Evolutionary conservation across 2,113 vertebrate species (phyloP), one percentile per base, ranked within the genome.

Genomic region (Dromiciops gliroides): DNA sequence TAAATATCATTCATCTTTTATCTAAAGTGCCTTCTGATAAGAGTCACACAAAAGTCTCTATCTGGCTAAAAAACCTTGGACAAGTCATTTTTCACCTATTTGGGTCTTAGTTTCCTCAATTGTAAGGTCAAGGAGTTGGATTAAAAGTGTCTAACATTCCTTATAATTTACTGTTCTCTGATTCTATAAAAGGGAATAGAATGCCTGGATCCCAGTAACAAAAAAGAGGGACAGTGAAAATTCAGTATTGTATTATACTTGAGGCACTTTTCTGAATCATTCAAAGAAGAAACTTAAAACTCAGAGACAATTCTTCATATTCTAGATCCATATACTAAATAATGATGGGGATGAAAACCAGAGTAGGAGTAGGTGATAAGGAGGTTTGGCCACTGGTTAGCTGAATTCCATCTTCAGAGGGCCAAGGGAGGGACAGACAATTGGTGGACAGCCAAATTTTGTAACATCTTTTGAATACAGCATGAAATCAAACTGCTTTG

Each of bases 341-440:
- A 67, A 67, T 75, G 4, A 75, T 75, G 5, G 37, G 37, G 12
- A 75, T 75, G 37, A 75, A 60, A 60, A 60, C 56, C 11, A 60
- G 28, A 31, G 28, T 60, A 31, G 37, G 37, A 16, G 5, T n/a
- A 37, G 31, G 60, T n/a, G 11, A 75, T 1, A n/a, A 37, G 60
- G 37, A 75, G 60, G 6, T 75, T 75, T 75, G 60, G 60, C 31
- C 60, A 75, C 60, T 75, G 31, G 14, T n/a, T 75, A 75, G 60
- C 1, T 75, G 31, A 75, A 75, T 75, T n/a, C 60, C 14, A 75
- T 75, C 37, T n/a, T 75, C 37, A 75, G 60, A 75, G 60, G 60
- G 14, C 0, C 60, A 19, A n/a, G 14, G 60, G 60, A n/a, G 8
- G 19, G 3, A 14, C n/a, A n/a, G 4, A 14, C 0, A 19, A 2